These are phyloP conservation scores for Diploptera punctata DNA, from an alignment of 2,888 invertebrate species.

Conservation along the genomic window DNA sequence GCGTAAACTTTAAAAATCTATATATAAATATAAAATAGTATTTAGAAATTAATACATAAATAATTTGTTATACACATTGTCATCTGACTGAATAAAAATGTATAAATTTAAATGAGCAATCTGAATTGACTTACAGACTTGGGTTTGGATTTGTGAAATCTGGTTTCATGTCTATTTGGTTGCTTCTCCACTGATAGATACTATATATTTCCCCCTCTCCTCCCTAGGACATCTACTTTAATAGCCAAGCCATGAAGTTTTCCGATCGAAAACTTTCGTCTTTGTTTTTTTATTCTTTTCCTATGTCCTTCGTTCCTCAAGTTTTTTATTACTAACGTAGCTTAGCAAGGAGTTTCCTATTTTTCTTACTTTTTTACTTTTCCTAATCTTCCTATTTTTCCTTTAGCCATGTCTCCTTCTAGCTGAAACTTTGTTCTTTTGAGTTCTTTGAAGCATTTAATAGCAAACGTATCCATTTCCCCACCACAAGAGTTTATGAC, in stretches of 20 bases:
- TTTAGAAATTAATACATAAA: too few relatives aligned
- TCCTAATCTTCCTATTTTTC: constrained; percentile 7
- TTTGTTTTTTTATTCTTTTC: constrained; percentile 1
- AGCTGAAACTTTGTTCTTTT: constrained; percentile 24
- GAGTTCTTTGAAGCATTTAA: constrained; percentile 24
- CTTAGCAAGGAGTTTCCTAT: not conserved
- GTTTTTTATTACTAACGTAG: constrained; percentile 19
- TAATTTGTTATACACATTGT: too few relatives aligned
- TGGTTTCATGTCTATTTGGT: too few relatives aligned
- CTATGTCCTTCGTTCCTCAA: constrained; percentile 5
- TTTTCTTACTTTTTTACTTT: constrained; percentile 11
- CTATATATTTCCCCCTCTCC: too few relatives aligned
- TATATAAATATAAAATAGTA: too few relatives aligned
- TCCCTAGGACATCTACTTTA: constrained; percentile 7
- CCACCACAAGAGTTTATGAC: not conserved
- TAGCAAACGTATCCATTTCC: not conserved
- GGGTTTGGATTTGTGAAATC: too few relatives aligned
- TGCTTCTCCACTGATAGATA: too few relatives aligned
- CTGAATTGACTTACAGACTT: too few relatives aligned
- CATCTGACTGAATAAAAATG: too few relatives aligned
- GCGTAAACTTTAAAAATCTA: too few relatives aligned
- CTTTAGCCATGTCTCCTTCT: constrained; percentile 14
- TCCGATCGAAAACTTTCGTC: constrained; percentile 26
- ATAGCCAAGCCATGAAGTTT: constrained; percentile 20
- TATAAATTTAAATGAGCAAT: too few relatives aligned